These are phyloP conservation scores for Cyprinodon diabolis DNA, from an alignment of 2,797 vertebrate genomes.

Conservation along the genomic window DNA sequence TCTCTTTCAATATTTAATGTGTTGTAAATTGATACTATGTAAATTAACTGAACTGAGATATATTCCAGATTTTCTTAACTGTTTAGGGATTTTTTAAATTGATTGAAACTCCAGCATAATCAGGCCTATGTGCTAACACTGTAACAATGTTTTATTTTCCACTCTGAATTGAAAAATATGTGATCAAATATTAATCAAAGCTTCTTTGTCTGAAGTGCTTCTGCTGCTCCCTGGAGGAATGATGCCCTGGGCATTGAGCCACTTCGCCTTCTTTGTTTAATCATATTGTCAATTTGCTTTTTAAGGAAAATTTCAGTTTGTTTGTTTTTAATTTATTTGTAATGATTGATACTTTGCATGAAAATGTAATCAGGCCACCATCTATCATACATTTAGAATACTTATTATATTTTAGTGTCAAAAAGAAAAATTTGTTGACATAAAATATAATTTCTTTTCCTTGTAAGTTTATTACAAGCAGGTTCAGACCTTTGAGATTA, in stretches of 20 bases:
- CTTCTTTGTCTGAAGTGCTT: background rate
- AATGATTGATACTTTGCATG: background rate
- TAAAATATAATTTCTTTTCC: background rate
- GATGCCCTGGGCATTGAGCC: background rate
- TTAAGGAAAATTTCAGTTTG: too few relatives aligned
- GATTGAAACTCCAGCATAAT: background rate
- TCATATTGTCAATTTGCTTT: too few relatives aligned
- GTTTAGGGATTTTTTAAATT: background rate
- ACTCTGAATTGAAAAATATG: background rate
- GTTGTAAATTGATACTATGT: too few relatives aligned
- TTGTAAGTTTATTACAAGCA: background rate
- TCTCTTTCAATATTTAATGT: too few relatives aligned
- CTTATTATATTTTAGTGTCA: background rate
- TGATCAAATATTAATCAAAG: background rate
- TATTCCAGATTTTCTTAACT: background rate
- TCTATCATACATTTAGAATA: background rate
- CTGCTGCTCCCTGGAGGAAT: background rate
- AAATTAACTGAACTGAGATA: too few relatives aligned
- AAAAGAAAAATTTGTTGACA: background rate
- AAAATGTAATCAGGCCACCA: background rate
- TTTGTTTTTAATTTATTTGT: background rate
- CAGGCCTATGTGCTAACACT: background rate
- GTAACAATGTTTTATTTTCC: background rate
- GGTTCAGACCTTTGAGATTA: background rate
- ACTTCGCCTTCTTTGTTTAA: background rate